These are phyloP conservation scores for Drosophila azteca DNA, from an alignment of 1,140 invertebrate species.

Conservation along the genomic window DNA sequence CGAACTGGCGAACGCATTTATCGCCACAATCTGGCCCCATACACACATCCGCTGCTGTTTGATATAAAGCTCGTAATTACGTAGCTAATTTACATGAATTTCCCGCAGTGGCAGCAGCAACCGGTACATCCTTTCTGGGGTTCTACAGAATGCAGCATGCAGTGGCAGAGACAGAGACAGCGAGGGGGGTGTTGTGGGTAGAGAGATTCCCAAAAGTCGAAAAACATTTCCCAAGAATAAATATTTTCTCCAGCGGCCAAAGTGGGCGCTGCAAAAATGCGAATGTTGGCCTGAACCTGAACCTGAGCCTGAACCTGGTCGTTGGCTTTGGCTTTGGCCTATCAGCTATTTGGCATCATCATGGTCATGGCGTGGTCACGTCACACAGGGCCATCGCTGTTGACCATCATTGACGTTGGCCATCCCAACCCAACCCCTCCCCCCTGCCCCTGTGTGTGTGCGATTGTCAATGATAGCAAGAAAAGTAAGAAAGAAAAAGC, in stretches of 20 bases:
- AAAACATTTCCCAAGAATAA: conserved; percentile 5
- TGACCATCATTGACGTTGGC: conserved; percentile 67
- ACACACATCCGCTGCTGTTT: conserved; percentile 60
- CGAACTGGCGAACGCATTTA: conserved; percentile 59
- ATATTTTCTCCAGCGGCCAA: conserved; percentile 34
- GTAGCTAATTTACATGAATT: conserved; percentile 71
- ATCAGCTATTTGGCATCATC: conserved; percentile 76
- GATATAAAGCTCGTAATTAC: conserved; percentile 65
- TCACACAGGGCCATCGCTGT: conserved; percentile 77
- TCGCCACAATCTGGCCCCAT: conserved; percentile 64
- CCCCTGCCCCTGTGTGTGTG: background rate
- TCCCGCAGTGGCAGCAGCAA: conserved; percentile 10
- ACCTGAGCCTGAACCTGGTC: background rate
- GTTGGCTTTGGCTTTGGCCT: conserved; percentile 44
- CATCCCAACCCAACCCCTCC: conserved; percentile 4
- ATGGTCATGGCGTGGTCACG: conserved; percentile 67
- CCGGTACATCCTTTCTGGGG: conserved; percentile 64
- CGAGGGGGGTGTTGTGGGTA: background rate
- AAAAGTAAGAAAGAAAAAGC: no score
- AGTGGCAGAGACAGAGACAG: conserved; percentile 5
- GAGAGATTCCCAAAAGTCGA: conserved; percentile 16
- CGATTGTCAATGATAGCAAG: conserved; percentile 70
- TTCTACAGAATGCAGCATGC: background rate
- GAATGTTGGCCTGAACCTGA: conserved; percentile 39
- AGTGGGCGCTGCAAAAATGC: conserved; percentile 75